These are phyloP conservation scores for Leiothrix lutea DNA, from an alignment of 2,113 vertebrate species.

Conservation along the genomic window DNA sequence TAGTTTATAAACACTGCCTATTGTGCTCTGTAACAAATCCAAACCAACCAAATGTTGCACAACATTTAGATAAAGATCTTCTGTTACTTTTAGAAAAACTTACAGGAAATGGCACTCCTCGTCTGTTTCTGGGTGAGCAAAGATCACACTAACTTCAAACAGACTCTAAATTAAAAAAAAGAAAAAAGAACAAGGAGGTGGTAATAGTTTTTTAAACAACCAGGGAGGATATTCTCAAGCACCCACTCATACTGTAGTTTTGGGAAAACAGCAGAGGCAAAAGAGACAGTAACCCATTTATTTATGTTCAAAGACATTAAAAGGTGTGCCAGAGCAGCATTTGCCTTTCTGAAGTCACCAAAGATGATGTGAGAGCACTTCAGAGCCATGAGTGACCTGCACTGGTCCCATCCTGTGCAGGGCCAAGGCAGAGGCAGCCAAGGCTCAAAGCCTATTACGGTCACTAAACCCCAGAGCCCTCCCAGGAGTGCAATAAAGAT, in stretches of 20 bases:
- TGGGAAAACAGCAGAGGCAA: slow-evolving; percentile 20
- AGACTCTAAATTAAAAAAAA: slow-evolving; percentile 78
- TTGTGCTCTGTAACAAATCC: slow-evolving; percentile 35
- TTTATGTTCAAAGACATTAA: neutral
- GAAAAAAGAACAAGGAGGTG: neutral
- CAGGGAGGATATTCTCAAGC: slow-evolving; percentile 17
- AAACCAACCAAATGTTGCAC: slow-evolving; percentile 41
- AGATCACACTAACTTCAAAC: slow-evolving; percentile 92
- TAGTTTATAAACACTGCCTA: slow-evolving; percentile 4
- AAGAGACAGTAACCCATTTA: neutral
- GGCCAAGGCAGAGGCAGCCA: neutral
- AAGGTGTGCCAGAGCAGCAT: neutral
- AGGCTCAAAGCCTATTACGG: slow-evolving; percentile 32
- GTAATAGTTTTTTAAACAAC: slow-evolving; percentile 39
- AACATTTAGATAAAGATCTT: slow-evolving; percentile 51
- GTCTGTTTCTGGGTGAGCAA: slow-evolving; percentile 89
- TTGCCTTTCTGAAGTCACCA: slow-evolving; percentile 18
- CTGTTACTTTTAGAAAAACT: slow-evolving; percentile 71
- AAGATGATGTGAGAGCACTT: neutral
- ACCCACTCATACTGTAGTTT: neutral
- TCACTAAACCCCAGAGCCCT: slow-evolving; percentile 10
- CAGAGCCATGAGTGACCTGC: neutral
- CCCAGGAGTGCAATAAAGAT: neutral
- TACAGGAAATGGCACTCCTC: slow-evolving; percentile 95
- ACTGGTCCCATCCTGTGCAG: neutral